Base-by-base conservation (phyloP, 2,797 vertebrate species). In the Propithecus perrieri region DNA sequence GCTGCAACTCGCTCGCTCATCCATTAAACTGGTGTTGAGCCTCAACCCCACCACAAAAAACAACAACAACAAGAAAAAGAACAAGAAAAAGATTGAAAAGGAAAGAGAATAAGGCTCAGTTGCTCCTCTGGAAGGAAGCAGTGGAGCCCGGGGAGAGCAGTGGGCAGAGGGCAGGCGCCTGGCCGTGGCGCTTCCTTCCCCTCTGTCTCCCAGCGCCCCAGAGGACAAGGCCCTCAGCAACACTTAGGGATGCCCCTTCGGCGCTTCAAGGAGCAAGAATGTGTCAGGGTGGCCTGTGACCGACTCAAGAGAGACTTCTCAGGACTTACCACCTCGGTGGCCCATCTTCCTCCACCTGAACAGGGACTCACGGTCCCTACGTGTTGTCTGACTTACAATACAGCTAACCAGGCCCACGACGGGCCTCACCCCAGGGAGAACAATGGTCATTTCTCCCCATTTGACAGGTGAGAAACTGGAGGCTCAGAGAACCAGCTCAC, bases 271-370 rank as follows among this genome's bases (percentile, higher is more conserved):
- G 20, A 57, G 24, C 20, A 28, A 6, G 30, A 46, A 14, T 24
- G 48, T 0, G 0, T 17, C 18, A 24, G 18, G 22, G 41, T 4
- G 41, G n/a, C 17, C 85, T 41, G 33, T 33, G 46, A 4, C 2
- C 1, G 2, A 53, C 38, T 28, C 50, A 35, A 38, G 38, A 2
- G 14, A 80, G 38, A 17, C n/a, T 15, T 65, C 30, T 1, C 7
- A 4, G 57, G 38, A 6, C 12, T 94, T 76, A 24, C 46, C 0
- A 0, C 7, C 8, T 3, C 4, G 0, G 38, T 1, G 13, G 12
- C n/a, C 72, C 6, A 0, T 4, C 33, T 61, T 67, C 22, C 48
- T n/a, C 63, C 57, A 15, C 12, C 41, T 41, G 11, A 11, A 46
- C 17, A 48, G 67, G 12, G 12, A 41, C 5, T 2, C 4, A 4